Evolutionary conservation across 1,140 invertebrate species (phyloP).

Genomic region (Dendroctonus ponderosae): DNA sequence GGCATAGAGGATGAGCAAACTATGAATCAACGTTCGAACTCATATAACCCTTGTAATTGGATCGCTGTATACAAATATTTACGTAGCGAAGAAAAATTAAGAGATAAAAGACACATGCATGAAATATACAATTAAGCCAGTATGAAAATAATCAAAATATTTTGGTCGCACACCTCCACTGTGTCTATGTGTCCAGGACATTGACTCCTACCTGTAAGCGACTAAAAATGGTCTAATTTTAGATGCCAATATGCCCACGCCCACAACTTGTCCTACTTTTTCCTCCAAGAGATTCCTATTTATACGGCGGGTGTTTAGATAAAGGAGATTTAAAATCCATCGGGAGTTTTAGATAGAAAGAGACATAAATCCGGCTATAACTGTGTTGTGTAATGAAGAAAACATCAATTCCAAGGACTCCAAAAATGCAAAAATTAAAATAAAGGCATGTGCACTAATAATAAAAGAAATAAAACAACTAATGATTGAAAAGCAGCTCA

Average conservation of each 20-base stretch:
- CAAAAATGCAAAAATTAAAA: no score
- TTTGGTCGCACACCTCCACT: conserved; percentile 8
- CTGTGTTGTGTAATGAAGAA: no score
- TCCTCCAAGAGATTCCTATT: conserved; percentile 14
- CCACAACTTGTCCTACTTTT: conserved; percentile 28
- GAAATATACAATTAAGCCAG: no score
- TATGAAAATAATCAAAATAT: conserved; percentile 11
- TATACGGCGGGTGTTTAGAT: conserved; percentile 12
- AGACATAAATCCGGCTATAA: no score
- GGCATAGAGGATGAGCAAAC: not conserved
- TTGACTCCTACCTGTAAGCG: conserved; percentile 14
- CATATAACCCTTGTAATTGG: not conserved
- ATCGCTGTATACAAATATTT: not conserved
- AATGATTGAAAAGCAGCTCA: no score
- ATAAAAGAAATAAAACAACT: no score
- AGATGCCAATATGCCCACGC: conserved; percentile 17
- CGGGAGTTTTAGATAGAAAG: no score
- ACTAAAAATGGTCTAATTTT: conserved; percentile 27
- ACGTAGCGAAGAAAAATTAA: not conserved
- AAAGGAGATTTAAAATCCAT: no score
- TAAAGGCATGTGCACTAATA: no score
- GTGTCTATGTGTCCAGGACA: conserved; percentile 6
- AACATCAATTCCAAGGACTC: no score
- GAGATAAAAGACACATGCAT: no score
- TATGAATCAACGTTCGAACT: not conserved